Evolutionary conservation across 1,140 invertebrate species (phyloP), one percentile per base, ranked within the genome.

Genomic region (Pogonognathellus flavescens): DNA sequence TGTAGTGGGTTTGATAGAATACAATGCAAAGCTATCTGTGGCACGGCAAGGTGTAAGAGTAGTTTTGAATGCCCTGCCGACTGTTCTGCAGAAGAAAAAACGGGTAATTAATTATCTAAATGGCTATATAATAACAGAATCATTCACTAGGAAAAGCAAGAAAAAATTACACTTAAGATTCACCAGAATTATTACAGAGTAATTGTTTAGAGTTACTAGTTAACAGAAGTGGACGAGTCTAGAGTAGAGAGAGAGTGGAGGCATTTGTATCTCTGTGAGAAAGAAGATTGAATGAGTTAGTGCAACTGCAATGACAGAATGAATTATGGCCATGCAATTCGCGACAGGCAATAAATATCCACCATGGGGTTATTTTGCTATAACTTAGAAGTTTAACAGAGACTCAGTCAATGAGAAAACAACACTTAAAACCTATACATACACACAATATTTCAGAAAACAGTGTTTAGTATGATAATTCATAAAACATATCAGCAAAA

Each of bases 271-370:
- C 14, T 55, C n/a, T 53, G 80, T 55, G 80, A 57, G 80, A 81
- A 55, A n/a, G 52, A 53, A 81, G 80, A 57, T 53, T 70, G 66
- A 70, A 70, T 80, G 84, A 84, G 52, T 52, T 53, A 72, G 70
- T 53, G 41, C 50, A 84, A 50, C 52, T 53, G 70, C 70, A 76
- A 31, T 31, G 82, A 86, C 70, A 84, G 80, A 49, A 80, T 86
- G 80, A 86, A 59, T 84, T 86, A 86, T 84, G 85, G 60, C 18
- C 66, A 49, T 83, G 66, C 60, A 84, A 86, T 86, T 86, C 85
- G 85, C 85, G 85, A 86, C 85, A 86, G 82, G 85, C 83, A 83
- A 86, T 86, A 86, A 86, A 86, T 86, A 86, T 82, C 70, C n/a
- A 53, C 41, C 18, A 84, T 84, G 41, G 20, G 62, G 18, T 83